A percentile compares a stretch with the other conserved stretches of the same genome.
Conservation (phyloP, 2,797 vertebrate genomes). For the Falco rusticolus region DNA sequence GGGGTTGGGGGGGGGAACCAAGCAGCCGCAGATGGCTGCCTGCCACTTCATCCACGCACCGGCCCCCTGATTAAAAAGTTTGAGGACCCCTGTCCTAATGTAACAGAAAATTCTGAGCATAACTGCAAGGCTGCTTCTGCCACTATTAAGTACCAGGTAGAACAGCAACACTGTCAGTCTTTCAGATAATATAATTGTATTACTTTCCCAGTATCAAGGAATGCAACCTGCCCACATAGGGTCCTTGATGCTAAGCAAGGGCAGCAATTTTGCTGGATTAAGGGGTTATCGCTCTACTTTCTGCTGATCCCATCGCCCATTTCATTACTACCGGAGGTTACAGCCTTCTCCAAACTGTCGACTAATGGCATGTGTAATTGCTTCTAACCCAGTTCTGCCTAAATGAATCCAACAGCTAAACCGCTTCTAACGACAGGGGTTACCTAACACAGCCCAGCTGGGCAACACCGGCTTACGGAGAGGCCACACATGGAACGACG, state of each 20-base stretch:
- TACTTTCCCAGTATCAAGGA: not conserved
- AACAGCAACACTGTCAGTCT: not conserved
- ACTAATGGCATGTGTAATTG: not conserved
- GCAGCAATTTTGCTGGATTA: not conserved
- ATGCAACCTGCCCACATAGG: not conserved
- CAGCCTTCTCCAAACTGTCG: not conserved
- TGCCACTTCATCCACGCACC: too few species aligned
- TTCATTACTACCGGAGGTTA: not conserved
- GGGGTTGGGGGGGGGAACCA: too few species aligned
- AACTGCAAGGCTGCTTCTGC: not conserved
- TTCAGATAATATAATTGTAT: not conserved
- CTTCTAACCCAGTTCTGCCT: not conserved
- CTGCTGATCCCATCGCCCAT: not conserved
- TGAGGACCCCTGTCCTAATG: not conserved
- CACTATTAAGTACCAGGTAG: not conserved
- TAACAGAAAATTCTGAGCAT: not conserved
- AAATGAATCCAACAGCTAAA: not conserved
- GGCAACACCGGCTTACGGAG: not conserved
- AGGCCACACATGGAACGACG: not conserved
- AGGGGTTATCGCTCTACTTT: not conserved
- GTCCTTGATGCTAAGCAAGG: not conserved
- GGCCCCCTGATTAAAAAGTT: too few species aligned
- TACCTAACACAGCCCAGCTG: not conserved
- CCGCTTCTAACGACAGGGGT: not conserved
- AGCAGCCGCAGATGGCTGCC: too few species aligned